Evolutionary conservation across 53 echinoderm and acorn worm species (phyloP).

Genomic region (Crossaster papposus): DNA sequence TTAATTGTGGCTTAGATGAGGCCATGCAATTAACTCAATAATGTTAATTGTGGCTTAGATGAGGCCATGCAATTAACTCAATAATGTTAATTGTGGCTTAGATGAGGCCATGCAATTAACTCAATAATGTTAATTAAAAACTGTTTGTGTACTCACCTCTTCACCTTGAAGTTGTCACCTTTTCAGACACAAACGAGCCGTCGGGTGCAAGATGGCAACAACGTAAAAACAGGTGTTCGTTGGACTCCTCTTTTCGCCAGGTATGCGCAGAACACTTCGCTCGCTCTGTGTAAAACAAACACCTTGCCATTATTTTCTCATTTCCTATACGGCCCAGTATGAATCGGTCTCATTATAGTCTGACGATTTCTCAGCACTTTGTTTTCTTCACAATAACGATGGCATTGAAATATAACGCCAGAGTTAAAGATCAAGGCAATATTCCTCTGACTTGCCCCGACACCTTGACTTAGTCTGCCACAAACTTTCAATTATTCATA

Average conservation of each 20-base stretch:
- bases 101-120: no score
- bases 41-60: no score
- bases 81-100: no score
- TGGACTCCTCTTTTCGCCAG: not conserved
- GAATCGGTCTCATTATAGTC: not conserved
- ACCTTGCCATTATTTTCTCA: constrained; percentile 1
- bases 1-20: no score
- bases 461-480: not conserved
- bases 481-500: not conserved
- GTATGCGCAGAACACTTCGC: not conserved
- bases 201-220: not conserved
- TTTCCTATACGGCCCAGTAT: not conserved
- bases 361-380: no score
- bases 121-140: no score
- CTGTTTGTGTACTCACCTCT: no score
- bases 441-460: not conserved
- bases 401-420: not conserved
- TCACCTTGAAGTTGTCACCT: no score
- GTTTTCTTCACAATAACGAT: not conserved
- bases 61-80: no score
- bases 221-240: not conserved
- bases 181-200: not conserved
- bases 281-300: constrained; percentile 26
- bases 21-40: no score
- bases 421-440: not conserved